phyloP scores from a whole-genome alignment of 2,888 invertebrate genomes.

The Candidula unifasciata region DNA sequence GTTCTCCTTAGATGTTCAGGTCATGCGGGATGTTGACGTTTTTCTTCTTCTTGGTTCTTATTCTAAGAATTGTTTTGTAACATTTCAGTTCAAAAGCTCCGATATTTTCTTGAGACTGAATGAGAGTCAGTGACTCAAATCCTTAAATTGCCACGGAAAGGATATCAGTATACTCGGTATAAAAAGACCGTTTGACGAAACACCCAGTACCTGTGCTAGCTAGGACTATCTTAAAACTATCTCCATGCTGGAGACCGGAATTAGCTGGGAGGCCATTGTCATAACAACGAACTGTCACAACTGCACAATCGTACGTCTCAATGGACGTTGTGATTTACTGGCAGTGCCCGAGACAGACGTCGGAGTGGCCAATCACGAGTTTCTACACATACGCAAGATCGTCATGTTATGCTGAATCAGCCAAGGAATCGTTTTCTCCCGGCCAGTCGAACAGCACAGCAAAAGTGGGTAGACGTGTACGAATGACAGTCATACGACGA shows the following conservation, averaged over 20 bases:
- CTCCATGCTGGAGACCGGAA: not conserved
- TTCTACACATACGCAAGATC: not conserved
- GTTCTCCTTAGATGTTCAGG: too few relatives aligned
- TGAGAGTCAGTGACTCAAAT: too few relatives aligned
- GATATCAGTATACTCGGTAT: not conserved
- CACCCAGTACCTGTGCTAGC: too few relatives aligned
- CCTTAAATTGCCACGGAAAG: too few relatives aligned
- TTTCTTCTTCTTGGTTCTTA: too few relatives aligned
- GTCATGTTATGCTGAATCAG: not conserved
- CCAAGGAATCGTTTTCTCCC: not conserved
- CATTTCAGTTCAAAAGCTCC: too few relatives aligned
- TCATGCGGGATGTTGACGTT: too few relatives aligned
- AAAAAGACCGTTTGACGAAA: not conserved
- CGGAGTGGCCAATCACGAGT: slow-evolving; percentile 17
- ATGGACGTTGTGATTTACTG: slow-evolving; percentile 3
- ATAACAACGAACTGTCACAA: slow-evolving; percentile 4
- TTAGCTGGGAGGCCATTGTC: slow-evolving; percentile 2
- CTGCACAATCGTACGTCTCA: slow-evolving; percentile 1
- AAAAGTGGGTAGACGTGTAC: not conserved
- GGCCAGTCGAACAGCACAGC: not conserved
- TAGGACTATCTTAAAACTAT: too few relatives aligned
- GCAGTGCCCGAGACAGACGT: not conserved
- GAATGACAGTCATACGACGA: slow-evolving; percentile 17
- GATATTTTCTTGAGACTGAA: too few relatives aligned
- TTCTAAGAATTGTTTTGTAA: too few relatives aligned